Evolutionary conservation across 2,113 vertebrate species (phyloP).

Genomic region (Cephalopholis sonnerati): DNA sequence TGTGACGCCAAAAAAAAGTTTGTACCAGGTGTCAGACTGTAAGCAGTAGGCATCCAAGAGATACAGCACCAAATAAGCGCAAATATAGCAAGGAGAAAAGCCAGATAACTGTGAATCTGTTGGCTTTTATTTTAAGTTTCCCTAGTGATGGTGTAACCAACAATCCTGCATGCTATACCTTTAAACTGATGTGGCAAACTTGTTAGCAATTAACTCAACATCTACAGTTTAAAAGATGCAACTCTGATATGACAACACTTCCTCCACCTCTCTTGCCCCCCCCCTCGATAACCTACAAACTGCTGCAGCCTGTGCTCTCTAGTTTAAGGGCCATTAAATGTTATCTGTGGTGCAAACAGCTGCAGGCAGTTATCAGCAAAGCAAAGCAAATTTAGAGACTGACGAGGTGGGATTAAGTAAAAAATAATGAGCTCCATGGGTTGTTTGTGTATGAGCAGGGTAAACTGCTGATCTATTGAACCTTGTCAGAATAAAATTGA

Average conservation of each 20-base stretch:
- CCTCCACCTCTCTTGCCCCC: not conserved
- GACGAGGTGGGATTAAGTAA: not conserved
- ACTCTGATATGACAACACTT: not conserved
- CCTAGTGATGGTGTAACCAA: no score
- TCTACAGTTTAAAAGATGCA: not conserved
- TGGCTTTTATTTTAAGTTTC: no score
- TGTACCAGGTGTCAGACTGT: no score
- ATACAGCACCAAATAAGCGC: no score
- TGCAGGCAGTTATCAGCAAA: not conserved
- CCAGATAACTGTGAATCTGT: no score
- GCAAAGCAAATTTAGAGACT: not conserved
- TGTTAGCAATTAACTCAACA: no score
- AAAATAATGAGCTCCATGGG: not conserved
- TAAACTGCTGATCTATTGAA: not conserved
- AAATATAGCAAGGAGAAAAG: no score
- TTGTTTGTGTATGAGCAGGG: not conserved
- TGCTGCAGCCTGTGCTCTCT: not conserved
- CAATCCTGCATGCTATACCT: no score
- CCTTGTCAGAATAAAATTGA: not conserved
- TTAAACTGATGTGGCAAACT: no score
- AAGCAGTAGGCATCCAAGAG: no score
- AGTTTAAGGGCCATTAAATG: not conserved
- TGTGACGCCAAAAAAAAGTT: no score
- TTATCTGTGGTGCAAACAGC: slow-evolving; percentile 2
- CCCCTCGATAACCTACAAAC: not conserved